Percentiles rank a stretch among this genome's conserved stretches.
Evolutionary conservation across 2,113 vertebrate species (phyloP).

Genomic region (Sus scrofa): DNA sequence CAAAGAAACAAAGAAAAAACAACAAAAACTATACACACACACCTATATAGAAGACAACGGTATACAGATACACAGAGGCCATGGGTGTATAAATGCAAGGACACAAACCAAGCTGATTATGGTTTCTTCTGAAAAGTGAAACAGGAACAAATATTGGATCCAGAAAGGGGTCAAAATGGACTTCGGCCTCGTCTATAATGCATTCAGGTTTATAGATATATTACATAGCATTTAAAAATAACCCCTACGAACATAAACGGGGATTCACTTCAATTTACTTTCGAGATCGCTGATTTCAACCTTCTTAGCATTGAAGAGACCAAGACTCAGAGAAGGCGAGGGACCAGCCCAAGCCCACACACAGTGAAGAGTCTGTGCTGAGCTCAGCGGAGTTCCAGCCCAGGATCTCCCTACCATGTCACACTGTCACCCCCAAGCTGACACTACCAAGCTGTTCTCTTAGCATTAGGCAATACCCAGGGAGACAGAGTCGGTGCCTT

Average conservation of each 20-base stretch:
- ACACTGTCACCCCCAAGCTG: too few species aligned
- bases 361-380: accelerated
- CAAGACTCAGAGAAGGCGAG: not conserved
- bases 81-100: accelerated
- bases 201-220: not conserved
- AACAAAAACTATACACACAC: accelerated
- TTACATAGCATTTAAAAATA: not conserved
- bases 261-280: not conserved
- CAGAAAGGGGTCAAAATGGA: not conserved
- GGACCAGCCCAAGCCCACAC: accelerated
- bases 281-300: not conserved
- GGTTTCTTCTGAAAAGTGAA: not conserved
- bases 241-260: not conserved
- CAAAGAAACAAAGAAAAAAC: not conserved
- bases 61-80: accelerated
- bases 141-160: accelerated
- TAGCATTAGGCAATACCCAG: accelerated
- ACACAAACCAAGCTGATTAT: not conserved
- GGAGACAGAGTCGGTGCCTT: not conserved
- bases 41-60: accelerated
- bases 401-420: accelerated
- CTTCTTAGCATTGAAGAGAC: not conserved
- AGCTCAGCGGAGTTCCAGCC: not conserved
- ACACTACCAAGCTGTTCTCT: not conserved
- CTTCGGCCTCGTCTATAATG: not conserved